Evolutionary conservation across 2,797 vertebrate genomes (phyloP), one percentile per base, ranked within the genome.

Genomic region (Danio jaintianensis): DNA sequence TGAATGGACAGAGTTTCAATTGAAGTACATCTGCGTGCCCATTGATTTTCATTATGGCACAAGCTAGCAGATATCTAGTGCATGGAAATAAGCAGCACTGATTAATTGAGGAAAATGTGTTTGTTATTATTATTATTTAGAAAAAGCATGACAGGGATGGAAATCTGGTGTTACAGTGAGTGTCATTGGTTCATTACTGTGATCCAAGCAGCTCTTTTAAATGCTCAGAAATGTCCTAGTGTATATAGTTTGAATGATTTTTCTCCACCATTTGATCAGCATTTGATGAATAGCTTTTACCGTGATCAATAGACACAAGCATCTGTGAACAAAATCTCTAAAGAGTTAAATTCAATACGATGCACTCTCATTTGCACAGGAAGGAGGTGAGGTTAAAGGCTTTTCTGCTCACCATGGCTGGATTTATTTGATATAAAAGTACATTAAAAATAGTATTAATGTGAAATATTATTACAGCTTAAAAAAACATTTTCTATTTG

Each of bases 21-120:
- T 15, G 6, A 62, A 59, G 63, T 42, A 59, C 58, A 79, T 71
- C 67, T 22, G 45, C 13, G 22, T 29, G n/a, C 50, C 56, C 47
- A 43, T 79, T 79, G 77, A 52, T 71, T 71, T 79, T 79, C 18
- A 47, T n/a, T 15, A n/a, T n/a, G 8, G 15, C 62, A 43, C 13
- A 52, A 40, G 45, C 56, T 53, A 40, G 50, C 50, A 55, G 47
- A 55, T 22, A 53, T 62, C 9, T 52, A 11, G 2, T 61, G 47
- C 18, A 22, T n/a, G 15, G 36, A 62, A 70, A 40, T 58, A 59
- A 68, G 29, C 16, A 68, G 16, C 15, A 10, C 64, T 48, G 16
- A 58, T 55, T 56, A 69, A 78, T 48, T 50, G 42, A 9, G 16
- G 18, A 50, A 9, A 42, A 29, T 22, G 4, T 12, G n/a, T 0